These are phyloP conservation scores for Melinopterus prodromus DNA, from an alignment of 2,888 invertebrate genomes.

Conservation along the genomic window DNA sequence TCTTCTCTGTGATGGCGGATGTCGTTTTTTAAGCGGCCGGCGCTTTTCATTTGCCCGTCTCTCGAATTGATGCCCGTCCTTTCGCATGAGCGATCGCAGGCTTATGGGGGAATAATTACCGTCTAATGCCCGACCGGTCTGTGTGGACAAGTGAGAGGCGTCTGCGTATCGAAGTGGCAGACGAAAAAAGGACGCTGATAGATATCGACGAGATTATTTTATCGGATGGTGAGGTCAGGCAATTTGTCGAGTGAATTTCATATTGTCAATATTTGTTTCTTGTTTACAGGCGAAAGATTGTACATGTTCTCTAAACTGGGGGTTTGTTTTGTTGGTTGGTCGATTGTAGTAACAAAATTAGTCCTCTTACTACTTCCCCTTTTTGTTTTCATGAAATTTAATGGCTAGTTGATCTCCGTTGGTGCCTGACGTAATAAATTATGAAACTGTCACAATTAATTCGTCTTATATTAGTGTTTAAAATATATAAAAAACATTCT, in stretches of 20 bases:
- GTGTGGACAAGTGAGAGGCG: background rate
- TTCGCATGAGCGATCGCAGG: background rate
- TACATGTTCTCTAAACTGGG: too few relatives aligned
- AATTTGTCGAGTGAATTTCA: background rate
- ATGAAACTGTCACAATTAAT: too few relatives aligned
- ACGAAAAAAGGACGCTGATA: background rate
- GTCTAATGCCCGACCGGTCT: background rate
- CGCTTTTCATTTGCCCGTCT: background rate
- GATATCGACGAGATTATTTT: background rate
- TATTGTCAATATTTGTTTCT: background rate
- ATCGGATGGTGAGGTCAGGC: background rate
- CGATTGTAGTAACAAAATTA: too few relatives aligned
- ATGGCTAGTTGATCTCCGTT: too few relatives aligned
- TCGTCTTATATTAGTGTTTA: too few relatives aligned
- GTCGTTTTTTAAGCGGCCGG: background rate
- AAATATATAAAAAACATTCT: too few relatives aligned
- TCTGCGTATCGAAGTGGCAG: background rate
- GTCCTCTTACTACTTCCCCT: too few relatives aligned
- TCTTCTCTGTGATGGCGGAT: slow-evolving; percentile 10
- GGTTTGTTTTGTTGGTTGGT: too few relatives aligned
- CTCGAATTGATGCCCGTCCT: background rate
- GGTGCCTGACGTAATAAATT: too few relatives aligned
- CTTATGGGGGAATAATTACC: background rate
- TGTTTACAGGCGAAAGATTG: too few relatives aligned
- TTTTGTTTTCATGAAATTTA: too few relatives aligned